Percentiles rank a stretch among this genome's conserved stretches.
Evolutionary conservation across 2,888 invertebrate species (phyloP).

Genomic region (Drosophila dives): DNA sequence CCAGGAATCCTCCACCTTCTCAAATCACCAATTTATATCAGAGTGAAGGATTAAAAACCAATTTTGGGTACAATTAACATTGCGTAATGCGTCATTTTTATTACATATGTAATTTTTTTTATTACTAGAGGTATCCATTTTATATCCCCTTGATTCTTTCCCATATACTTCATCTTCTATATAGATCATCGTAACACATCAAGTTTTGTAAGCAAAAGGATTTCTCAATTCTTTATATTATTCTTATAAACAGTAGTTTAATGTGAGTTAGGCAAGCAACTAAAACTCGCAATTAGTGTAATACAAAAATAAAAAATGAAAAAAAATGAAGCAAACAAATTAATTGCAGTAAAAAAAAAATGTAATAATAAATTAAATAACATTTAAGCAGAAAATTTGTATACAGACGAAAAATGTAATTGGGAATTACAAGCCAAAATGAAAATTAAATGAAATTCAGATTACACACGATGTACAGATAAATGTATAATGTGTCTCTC

Average conservation of each 20-base stretch:
- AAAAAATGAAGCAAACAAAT: conserved; percentile 9
- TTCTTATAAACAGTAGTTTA: conserved; percentile 2
- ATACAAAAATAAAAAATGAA: neutral
- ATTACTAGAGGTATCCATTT: conserved; percentile 44
- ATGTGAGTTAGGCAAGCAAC: conserved; percentile 13
- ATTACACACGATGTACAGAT: neutral
- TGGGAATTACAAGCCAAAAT: conserved; percentile 16
- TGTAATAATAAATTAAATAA: conserved; percentile 33
- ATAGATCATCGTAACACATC: conserved; percentile 19
- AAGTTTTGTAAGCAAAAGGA: conserved; percentile 11
- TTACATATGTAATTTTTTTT: conserved; percentile 45
- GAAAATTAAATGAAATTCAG: neutral
- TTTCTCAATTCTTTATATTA: conserved; percentile 13
- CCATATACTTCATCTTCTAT: conserved; percentile 24
- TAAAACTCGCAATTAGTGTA: conserved; percentile 17
- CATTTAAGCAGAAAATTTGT: conserved; percentile 7
- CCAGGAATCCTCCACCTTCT: neutral
- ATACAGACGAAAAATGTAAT: conserved; percentile 7
- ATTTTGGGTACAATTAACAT: conserved; percentile 19
- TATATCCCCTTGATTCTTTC: conserved; percentile 34
- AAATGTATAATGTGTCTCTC: conserved; percentile 7
- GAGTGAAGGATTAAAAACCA: conserved; percentile 5
- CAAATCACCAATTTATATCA: neutral
- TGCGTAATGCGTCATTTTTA: conserved; percentile 41
- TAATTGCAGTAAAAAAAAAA: conserved; percentile 9